Conservation (phyloP, 2,113 vertebrate species). For the Leiothrix lutea region DNA sequence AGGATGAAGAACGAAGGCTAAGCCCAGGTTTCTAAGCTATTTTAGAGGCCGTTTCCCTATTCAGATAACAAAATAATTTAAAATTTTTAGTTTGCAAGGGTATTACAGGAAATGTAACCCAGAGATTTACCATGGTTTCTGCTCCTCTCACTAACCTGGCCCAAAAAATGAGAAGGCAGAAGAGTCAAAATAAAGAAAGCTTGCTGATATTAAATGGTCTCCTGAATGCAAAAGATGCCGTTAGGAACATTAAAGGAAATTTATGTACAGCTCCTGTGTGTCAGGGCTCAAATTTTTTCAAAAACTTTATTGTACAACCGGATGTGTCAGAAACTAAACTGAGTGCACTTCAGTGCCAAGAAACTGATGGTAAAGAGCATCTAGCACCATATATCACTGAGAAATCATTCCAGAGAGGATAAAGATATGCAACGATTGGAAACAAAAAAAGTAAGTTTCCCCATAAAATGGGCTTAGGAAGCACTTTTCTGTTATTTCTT, state of each 20-base stretch:
- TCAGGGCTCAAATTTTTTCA: constrained; percentile 32
- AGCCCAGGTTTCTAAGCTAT: not conserved
- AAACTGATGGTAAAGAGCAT: constrained; percentile 38
- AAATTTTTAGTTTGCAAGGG: not conserved
- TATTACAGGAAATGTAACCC: not conserved
- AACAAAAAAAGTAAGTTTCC: not conserved
- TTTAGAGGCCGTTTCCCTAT: not conserved
- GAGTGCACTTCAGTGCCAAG: constrained; percentile 1
- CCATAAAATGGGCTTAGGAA: constrained; percentile 29
- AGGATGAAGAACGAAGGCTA: not conserved
- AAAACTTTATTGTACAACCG: constrained; percentile 15
- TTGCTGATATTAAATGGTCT: constrained; percentile 10
- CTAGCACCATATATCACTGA: not conserved
- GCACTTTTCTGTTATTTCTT: not conserved
- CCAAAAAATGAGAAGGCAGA: not conserved
- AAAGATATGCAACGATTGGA: constrained; percentile 13
- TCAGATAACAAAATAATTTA: not conserved
- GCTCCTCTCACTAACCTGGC: not conserved
- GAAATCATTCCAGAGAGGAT: not conserved
- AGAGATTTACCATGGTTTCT: not conserved
- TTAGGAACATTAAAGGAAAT: constrained; percentile 38
- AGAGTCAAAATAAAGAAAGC: not conserved
- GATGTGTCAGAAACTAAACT: constrained; percentile 14
- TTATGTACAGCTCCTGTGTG: constrained; percentile 37
- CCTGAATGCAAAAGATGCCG: not conserved